phyloP scores from a whole-genome alignment of 2,113 vertebrate genomes.

The Oncorhynchus nerka region DNA sequence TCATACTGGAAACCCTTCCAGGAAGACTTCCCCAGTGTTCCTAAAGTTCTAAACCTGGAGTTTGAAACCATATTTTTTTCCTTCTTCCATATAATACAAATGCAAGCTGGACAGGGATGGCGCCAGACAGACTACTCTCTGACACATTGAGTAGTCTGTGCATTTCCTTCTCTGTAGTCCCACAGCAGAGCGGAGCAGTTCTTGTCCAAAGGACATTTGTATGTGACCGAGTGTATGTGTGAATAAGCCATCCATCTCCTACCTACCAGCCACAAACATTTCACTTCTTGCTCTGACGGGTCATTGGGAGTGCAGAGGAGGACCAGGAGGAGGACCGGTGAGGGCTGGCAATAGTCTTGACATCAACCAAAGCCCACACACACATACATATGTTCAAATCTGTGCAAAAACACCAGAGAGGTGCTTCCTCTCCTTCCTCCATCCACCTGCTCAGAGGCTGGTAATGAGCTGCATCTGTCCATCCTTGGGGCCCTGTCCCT shows the following conservation, averaged over 20 bases:
- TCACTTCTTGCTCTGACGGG: conserved; percentile 58
- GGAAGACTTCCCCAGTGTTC: conserved; percentile 78
- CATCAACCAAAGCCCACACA: conserved; percentile 35
- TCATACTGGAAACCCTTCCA: conserved; percentile 78
- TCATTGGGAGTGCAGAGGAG: conserved; percentile 53
- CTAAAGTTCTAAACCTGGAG: conserved; percentile 51
- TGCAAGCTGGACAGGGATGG: conserved; percentile 39
- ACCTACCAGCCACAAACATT: conserved; percentile 42
- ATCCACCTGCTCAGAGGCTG: conserved; percentile 84
- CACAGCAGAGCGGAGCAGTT: conserved; percentile 58
- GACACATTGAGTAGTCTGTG: conserved; percentile 66
- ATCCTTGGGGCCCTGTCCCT: conserved; percentile 84
- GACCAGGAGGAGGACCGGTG: conserved; percentile 49
- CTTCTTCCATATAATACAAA: conserved; percentile 56
- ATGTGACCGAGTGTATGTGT: background rate
- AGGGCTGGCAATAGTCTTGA: conserved; percentile 40
- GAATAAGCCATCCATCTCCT: conserved; percentile 54
- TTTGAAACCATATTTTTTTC: conserved; percentile 55
- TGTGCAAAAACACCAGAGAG: conserved; percentile 57
- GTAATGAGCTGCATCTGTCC: conserved; percentile 99
- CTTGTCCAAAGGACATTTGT: conserved; percentile 79
- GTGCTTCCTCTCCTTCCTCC: background rate
- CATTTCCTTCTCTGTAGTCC: conserved; percentile 64
- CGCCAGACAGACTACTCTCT: conserved; percentile 76
- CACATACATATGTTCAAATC: conserved; percentile 59